phyloP scores from a whole-genome alignment of 2,888 invertebrate species.

The Pilophorus perplexus region DNA sequence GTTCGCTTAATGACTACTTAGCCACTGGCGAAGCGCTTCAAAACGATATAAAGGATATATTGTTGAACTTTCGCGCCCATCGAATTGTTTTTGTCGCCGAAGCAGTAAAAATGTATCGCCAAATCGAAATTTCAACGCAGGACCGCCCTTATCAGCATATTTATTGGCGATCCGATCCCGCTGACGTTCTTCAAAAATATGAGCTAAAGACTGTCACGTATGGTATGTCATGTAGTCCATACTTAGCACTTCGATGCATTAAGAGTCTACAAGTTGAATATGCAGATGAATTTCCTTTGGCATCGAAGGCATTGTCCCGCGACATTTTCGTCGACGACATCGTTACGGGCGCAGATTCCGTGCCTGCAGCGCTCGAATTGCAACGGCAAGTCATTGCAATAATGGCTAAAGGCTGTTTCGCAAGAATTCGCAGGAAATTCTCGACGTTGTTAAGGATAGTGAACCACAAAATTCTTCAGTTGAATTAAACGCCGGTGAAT shows the following conservation, averaged over 20 bases:
- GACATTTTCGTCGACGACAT: slow-evolving; percentile 16
- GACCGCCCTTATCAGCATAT: slow-evolving; percentile 47
- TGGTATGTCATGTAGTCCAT: slow-evolving; percentile 45
- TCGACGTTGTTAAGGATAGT: no score
- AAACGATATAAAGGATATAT: slow-evolving; percentile 23
- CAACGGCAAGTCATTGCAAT: neutral
- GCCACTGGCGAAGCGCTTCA: slow-evolving; percentile 17
- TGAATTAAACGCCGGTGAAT: neutral
- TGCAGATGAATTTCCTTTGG: slow-evolving; percentile 1
- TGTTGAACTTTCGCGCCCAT: slow-evolving; percentile 9
- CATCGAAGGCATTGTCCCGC: neutral
- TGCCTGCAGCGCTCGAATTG: neutral
- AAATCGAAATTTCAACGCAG: slow-evolving; percentile 21
- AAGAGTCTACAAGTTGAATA: slow-evolving; percentile 10
- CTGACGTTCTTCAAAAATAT: slow-evolving; percentile 32
- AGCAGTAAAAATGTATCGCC: slow-evolving; percentile 4
- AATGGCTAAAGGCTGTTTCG: slow-evolving; percentile 9
- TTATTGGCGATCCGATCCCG: slow-evolving; percentile 45
- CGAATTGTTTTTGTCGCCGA: neutral
- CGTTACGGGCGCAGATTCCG: neutral
- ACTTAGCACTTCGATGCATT: slow-evolving; percentile 42
- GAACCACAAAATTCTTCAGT: no score
- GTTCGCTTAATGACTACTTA: slow-evolving; percentile 31
- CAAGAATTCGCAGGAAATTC: no score
- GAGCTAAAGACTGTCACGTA: slow-evolving; percentile 45